Percentiles rank a stretch among this genome's conserved stretches.
phyloP scores from a whole-genome alignment of 2,888 invertebrate genomes.

The Hylaea fasciaria region DNA sequence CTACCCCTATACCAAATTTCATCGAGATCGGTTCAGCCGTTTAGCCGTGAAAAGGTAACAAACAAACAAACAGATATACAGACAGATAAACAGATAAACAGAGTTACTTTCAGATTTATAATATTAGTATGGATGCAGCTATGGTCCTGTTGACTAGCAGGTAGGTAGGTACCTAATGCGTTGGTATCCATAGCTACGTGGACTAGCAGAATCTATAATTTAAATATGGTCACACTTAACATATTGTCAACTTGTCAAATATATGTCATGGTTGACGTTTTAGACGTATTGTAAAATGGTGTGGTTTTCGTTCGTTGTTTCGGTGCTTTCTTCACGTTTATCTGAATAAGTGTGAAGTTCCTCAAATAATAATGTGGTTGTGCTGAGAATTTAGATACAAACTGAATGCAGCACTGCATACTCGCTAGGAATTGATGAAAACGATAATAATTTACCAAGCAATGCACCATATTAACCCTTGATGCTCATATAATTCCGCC shows the following conservation, averaged over 20 bases:
- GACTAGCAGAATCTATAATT: too few relatives aligned
- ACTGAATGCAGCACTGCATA: constrained; percentile 70
- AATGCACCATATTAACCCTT: constrained; percentile 33
- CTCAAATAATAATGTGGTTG: constrained; percentile 66
- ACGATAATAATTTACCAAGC: constrained; percentile 62
- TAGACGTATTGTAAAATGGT: constrained; percentile 30
- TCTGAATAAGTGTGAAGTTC: constrained; percentile 79
- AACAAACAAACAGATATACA: too few relatives aligned
- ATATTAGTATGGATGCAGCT: too few relatives aligned
- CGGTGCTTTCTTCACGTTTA: constrained; percentile 66
- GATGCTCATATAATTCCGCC: constrained; percentile 26
- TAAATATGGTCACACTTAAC: neutral
- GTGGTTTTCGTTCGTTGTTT: constrained; percentile 51
- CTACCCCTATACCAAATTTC: too few relatives aligned
- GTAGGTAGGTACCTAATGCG: too few relatives aligned
- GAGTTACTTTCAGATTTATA: too few relatives aligned
- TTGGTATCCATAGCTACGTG: too few relatives aligned
- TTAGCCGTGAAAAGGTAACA: too few relatives aligned
- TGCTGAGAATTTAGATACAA: constrained; percentile 72
- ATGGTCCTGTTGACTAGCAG: too few relatives aligned
- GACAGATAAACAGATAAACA: too few relatives aligned
- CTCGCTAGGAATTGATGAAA: constrained; percentile 45
- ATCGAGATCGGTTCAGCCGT: too few relatives aligned
- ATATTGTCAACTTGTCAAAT: too few relatives aligned
- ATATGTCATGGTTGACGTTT: neutral